Percentiles rank a stretch among this genome's conserved stretches.
phyloP scores from a whole-genome alignment of 37 sponge, comb jelly and placozoan species.

The Eunapius fragilis region DNA sequence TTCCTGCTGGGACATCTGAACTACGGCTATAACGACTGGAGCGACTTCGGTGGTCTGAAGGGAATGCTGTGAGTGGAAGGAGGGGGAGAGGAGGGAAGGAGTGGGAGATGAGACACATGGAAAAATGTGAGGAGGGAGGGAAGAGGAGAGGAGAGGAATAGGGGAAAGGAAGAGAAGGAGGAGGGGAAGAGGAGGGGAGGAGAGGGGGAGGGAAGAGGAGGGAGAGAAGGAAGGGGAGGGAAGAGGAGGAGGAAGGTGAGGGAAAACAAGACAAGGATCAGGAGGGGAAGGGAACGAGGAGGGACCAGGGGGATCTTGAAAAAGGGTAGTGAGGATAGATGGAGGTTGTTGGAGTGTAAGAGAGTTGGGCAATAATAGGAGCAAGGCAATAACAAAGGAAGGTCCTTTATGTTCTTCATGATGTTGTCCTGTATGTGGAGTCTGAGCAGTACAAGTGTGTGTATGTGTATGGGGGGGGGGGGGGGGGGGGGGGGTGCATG shows the following conservation, averaged over 20 bases:
- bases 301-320: too few relatives aligned
- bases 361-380: too few relatives aligned
- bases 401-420: too few relatives aligned
- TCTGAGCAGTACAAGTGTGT: too few relatives aligned
- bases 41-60: constrained; percentile 79
- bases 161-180: not conserved
- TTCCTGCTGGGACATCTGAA: constrained; percentile 65
- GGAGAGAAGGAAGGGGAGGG: not conserved
- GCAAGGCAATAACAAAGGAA: too few relatives aligned
- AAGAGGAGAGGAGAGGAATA: not conserved
- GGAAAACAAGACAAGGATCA: not conserved
- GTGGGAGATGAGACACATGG: constrained; percentile 36
- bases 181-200: not conserved
- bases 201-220: not conserved
- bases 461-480: too few relatives aligned
- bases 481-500: too few relatives aligned
- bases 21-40: constrained; percentile 46
- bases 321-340: too few relatives aligned
- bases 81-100: constrained; percentile 56
- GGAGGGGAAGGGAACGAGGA: not conserved
- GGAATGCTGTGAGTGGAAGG: constrained; percentile 14
- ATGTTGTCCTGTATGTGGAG: too few relatives aligned
- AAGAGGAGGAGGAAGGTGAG: not conserved
- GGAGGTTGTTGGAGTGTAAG: too few relatives aligned
- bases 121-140: constrained; percentile 20